Evolutionary conservation across 2,888 invertebrate genomes (phyloP), one percentile per base, ranked within the genome.

Genomic region (Hyles lineata): DNA sequence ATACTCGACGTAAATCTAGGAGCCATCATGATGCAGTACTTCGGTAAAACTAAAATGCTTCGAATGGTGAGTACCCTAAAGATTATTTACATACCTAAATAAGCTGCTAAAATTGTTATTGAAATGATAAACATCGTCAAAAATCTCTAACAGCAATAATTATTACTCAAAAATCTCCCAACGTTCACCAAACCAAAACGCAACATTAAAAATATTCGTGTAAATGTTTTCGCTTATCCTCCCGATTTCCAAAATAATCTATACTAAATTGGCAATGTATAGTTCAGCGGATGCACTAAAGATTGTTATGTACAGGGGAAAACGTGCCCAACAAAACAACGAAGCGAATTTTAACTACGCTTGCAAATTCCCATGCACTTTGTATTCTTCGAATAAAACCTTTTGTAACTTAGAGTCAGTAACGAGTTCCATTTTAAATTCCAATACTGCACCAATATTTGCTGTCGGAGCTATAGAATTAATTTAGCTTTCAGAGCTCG

Each of bases 251-350:
- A 17, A 7, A 61, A 61, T 61, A 25, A 61, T 61, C 17, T 61
- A 17, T 29, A 61, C 67, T 50, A 67, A 11, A 67, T 35, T 35
- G 25, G 19, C 11, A 29, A n/a, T 32, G 23, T 73, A 76, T 73
- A 75, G 76, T 72, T 75, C 70, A 78, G 75, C 71, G 79, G 74
- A 74, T 69, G 50, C 73, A 77, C 67, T 81, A 77, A 79, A 81
- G 80, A 82, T 82, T 77, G 78, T 77, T 77, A 80, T 79, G 75
- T 81, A 75, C 78, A n/a, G 19, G 78, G 79, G 79, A 75, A 76
- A 80, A 74, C 78, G 75, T 71, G 72, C 58, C 71, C 67, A 19
- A 62, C 72, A 69, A 70, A 72, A 71, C 7, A 72, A 71, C 72
- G 71, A 29, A 58, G 73, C 73, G 76, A 80, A 79, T 82, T 77